Evolutionary conservation across 37 sponge, comb jelly and placozoan genomes (phyloP), one percentile per base, ranked within the genome.

Genomic region (Petrosia ficiformis): DNA sequence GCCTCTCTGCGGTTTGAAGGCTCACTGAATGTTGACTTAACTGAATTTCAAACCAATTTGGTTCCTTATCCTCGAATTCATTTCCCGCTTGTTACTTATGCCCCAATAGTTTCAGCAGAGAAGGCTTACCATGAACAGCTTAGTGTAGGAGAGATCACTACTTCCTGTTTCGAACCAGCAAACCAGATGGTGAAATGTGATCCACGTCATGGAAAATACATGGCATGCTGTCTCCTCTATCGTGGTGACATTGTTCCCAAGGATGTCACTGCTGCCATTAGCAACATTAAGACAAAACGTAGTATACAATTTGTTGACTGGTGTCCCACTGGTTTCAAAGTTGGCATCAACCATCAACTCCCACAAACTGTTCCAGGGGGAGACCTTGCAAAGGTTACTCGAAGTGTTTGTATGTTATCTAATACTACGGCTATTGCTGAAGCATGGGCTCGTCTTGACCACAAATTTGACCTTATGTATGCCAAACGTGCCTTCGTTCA

Each of bases 131-230:
- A 97, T 71, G 98, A 97, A 85, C 85, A 86, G 59, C 76, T 92
- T 24, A 86, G 78, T 59, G 90, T 97, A 11, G 56, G 86, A 2
- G 94, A 93, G 70, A 91, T 97, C 74, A 93, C 97, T 52, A 90
- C 77, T 38, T 73, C 95, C 70, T 94, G 98, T 75, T 97, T 94
- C 71, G 98, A 97, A 82, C 98, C 98, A 4, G 80, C 92, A 70
- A 97, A 94, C 83, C 97, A 97, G 91, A 97, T 97, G 97, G 97
- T 97, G 48, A 97, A 94, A 79, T 97, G 97, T 61, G 97, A 97
- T 64, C 94, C 94, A 38, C 94, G 94, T 64, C 92, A 97, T 59
- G 97, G 97, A 57, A 97, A 97, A 83, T 97, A 93, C 87, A 97
- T 97, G 97, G 89, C 97, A 56, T 97, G 97, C 80, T 97, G 97